Evolutionary conservation across 2,113 vertebrate genomes (phyloP).

Genomic region (Azemiops feae): DNA sequence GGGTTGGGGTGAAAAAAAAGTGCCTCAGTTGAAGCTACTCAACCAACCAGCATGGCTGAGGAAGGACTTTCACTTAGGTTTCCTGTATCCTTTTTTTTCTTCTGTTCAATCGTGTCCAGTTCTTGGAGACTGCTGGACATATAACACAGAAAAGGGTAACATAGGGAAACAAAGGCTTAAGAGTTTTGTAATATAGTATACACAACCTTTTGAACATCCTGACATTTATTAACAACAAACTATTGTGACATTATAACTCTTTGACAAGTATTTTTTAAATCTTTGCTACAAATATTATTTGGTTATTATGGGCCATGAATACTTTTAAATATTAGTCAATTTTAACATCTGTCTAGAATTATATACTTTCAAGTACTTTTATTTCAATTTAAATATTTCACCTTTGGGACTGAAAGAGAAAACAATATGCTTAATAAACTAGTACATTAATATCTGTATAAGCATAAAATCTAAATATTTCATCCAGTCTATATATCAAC

Average conservation of each 20-base stretch:
- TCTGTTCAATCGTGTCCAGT: neutral
- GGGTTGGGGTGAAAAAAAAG: neutral
- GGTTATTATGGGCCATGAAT: neutral
- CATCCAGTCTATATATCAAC: neutral
- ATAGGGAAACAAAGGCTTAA: neutral
- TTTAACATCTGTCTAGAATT: neutral
- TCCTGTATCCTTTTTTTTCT: neutral
- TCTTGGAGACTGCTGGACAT: neutral
- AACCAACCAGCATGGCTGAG: neutral
- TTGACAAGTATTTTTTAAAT: neutral
- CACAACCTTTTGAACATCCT: neutral
- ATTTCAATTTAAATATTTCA: neutral
- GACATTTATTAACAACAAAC: neutral
- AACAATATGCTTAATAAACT: neutral
- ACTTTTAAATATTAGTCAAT: neutral
- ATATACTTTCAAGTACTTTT: neutral
- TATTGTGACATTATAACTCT: neutral
- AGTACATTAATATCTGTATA: neutral
- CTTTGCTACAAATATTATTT: neutral
- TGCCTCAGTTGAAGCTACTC: neutral
- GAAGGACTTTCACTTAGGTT: neutral
- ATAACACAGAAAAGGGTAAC: neutral
- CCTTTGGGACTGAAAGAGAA: neutral
- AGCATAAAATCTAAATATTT: neutral
- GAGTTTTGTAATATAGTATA: neutral